phyloP scores from a whole-genome alignment of 53 echinoderm and acorn worm genomes.

The Zoroaster sp. region DNA sequence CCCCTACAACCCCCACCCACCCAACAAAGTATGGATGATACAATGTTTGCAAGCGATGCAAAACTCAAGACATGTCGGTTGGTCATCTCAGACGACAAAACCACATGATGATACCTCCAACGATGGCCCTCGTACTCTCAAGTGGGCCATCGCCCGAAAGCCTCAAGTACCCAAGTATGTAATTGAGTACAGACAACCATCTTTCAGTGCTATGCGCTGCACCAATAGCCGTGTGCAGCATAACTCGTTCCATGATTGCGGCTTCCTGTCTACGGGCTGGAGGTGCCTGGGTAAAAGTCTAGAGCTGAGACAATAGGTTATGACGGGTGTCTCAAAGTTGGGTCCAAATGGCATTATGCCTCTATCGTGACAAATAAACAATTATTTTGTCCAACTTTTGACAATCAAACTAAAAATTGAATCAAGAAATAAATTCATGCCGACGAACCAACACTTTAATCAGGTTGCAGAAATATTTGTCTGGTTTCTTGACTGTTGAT shows the following conservation, averaged over 20 bases:
- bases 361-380: neutral
- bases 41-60: neutral
- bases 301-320: slow-evolving; percentile 16
- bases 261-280: slow-evolving; percentile 25
- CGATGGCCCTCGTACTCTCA: slow-evolving; percentile 23
- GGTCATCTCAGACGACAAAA: slow-evolving; percentile 3
- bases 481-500: neutral
- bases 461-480: neutral
- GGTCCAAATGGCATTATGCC: neutral
- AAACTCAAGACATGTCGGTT: neutral
- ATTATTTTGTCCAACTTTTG: neutral
- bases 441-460: neutral
- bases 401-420: neutral
- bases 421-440: neutral
- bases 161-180: slow-evolving; percentile 41
- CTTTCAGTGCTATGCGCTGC: neutral
- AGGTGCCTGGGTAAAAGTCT: neutral
- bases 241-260: neutral
- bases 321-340: neutral
- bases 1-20: neutral
- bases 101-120: slow-evolving; percentile 23
- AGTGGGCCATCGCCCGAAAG: slow-evolving; percentile 25
- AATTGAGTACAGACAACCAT: neutral
- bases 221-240: neutral
- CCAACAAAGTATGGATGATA: neutral